Evolutionary conservation across 2,113 vertebrate species (phyloP).

Genomic region (Choloepus hoffmanni): DNA sequence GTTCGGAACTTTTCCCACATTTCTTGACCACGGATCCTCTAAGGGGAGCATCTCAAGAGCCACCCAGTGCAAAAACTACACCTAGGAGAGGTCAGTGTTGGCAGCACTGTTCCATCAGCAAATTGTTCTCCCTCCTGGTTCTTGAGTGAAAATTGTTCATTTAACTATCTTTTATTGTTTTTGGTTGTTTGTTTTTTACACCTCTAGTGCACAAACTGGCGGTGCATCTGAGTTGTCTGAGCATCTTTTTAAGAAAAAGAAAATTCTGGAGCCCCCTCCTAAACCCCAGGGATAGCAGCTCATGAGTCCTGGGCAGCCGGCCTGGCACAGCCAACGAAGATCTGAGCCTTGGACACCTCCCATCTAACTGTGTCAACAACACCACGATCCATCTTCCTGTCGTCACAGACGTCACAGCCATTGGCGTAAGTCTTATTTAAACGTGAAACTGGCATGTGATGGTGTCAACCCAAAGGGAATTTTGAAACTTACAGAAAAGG

Average conservation of each 20-base stretch:
- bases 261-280: background rate
- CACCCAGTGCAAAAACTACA: background rate
- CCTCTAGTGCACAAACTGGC: background rate
- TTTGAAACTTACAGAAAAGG: conserved; percentile 43
- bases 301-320: background rate
- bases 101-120: background rate
- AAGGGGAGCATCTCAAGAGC: accelerated
- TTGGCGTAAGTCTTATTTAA: background rate
- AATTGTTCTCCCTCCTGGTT: background rate
- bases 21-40: background rate
- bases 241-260: background rate
- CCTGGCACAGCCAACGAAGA: background rate
- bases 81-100: background rate
- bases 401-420: background rate
- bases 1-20: background rate
- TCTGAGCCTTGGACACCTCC: background rate
- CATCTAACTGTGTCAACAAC: background rate
- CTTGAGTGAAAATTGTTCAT: background rate
- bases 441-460: background rate
- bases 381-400: background rate
- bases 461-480: background rate
- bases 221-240: background rate
- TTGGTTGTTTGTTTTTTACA: background rate
- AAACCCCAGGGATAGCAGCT: background rate
- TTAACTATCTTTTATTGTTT: background rate